Evolutionary conservation across 2,797 vertebrate species (phyloP).

Genomic region (Huso huso): DNA sequence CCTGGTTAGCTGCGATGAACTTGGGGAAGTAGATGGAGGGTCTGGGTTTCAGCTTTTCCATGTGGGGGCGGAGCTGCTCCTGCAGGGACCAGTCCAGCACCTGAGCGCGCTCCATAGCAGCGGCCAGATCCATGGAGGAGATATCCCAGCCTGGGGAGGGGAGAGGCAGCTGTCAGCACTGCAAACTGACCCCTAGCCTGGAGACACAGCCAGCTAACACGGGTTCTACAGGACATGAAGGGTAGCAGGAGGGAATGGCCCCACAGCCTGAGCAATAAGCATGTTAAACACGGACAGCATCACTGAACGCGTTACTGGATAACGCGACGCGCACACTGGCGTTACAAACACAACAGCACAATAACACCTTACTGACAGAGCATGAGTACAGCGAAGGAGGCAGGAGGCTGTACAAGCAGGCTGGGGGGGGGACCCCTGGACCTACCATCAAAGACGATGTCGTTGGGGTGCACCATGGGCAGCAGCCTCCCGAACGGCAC

Average conservation of each 20-base stretch:
- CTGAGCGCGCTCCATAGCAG: conserved; percentile 77
- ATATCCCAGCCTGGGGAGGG: conserved; percentile 82
- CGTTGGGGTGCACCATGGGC: conserved; percentile 86
- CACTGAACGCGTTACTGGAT: background rate
- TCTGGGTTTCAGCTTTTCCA: conserved; percentile 76
- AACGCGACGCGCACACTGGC: conserved; percentile 8
- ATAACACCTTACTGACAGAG: background rate
- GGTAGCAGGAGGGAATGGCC: too few species aligned
- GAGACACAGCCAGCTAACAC: too few species aligned
- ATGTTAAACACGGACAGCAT: too few species aligned
- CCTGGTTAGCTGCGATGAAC: conserved; percentile 91
- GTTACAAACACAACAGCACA: too few species aligned
- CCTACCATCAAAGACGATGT: conserved; percentile 87
- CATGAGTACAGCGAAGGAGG: background rate
- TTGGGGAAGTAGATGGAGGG: conserved; percentile 81
- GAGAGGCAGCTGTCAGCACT: too few species aligned
- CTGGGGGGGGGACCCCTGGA: too few species aligned
- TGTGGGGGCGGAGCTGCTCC: conserved; percentile 74
- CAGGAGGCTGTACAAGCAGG: too few species aligned
- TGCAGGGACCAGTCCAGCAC: conserved; percentile 86
- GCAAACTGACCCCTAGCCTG: too few species aligned
- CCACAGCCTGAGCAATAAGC: too few species aligned
- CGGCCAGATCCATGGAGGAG: conserved; percentile 79
- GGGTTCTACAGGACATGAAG: too few species aligned
- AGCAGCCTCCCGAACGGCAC: conserved; percentile 79